Evolutionary conservation across 2,888 invertebrate species (phyloP).

Genomic region (Subacronicta megacephala): DNA sequence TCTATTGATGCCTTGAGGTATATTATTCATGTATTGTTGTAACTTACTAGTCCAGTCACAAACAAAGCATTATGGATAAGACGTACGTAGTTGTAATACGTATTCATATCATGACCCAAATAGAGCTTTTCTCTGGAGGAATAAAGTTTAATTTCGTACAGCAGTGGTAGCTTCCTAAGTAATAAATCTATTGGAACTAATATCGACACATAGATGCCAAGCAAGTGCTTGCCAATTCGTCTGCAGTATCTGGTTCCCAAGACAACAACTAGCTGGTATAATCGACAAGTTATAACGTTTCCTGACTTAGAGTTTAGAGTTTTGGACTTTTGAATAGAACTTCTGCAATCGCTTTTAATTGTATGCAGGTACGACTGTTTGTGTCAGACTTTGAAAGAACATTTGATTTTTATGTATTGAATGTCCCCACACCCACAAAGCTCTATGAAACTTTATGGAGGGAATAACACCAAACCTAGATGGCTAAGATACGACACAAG

Average conservation of each 20-base stretch:
- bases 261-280: slow-evolving; percentile 52
- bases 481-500: slow-evolving; percentile 15
- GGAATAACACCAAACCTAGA: slow-evolving; percentile 29
- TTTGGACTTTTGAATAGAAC: slow-evolving; percentile 19
- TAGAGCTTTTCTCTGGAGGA: slow-evolving; percentile 37
- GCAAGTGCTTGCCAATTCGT: slow-evolving; percentile 57
- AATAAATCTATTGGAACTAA: slow-evolving; percentile 61
- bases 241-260: slow-evolving; percentile 55
- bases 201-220: slow-evolving; percentile 59
- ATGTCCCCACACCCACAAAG: slow-evolving; percentile 15
- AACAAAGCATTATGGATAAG: slow-evolving; percentile 51
- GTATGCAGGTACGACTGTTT: slow-evolving; percentile 11
- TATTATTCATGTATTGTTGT: slow-evolving; percentile 31
- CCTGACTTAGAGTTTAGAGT: slow-evolving; percentile 35
- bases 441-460: slow-evolving; percentile 3
- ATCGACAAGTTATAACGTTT: slow-evolving; percentile 46
- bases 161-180: slow-evolving; percentile 38
- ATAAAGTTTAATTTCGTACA: slow-evolving; percentile 46
- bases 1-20: slow-evolving; percentile 23
- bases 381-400: slow-evolving; percentile 20
- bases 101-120: slow-evolving; percentile 42
- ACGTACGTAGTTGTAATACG: slow-evolving; percentile 34
- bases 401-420: slow-evolving; percentile 10
- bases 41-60: slow-evolving; percentile 44
- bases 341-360: slow-evolving; percentile 21